Percentiles rank a stretch among this genome's conserved stretches.
Conservation (phyloP, 2,888 invertebrate species). For the Diogma glabrata region DNA sequence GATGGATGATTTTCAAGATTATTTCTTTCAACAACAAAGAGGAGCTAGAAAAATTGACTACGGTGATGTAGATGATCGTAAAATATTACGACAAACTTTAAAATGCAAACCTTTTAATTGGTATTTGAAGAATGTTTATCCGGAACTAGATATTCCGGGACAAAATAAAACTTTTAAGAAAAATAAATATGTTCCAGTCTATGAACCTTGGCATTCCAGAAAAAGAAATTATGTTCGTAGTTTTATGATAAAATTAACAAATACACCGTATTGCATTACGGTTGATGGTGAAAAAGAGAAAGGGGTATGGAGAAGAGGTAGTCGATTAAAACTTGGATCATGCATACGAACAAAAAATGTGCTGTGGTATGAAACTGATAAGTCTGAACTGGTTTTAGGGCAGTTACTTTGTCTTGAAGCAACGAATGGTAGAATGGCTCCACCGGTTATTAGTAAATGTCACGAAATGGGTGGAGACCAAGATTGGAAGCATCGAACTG, state of each 20-base stretch:
- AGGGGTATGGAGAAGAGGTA: conserved; percentile 53
- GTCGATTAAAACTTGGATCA: conserved; percentile 50
- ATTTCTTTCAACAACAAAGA: conserved; percentile 58
- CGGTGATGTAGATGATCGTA: conserved; percentile 71
- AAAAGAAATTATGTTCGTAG: conserved; percentile 62
- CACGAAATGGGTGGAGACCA: conserved; percentile 86
- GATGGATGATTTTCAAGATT: conserved; percentile 86
- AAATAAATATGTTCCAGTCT: conserved; percentile 46
- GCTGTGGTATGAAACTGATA: conserved; percentile 64
- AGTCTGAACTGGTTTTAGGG: conserved; percentile 70
- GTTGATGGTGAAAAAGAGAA: conserved; percentile 59
- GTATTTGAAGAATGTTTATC: conserved; percentile 93
- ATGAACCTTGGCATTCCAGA: conserved; percentile 74
- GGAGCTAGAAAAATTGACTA: conserved; percentile 47
- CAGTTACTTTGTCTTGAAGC: conserved; percentile 79
- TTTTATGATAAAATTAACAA: conserved; percentile 60
- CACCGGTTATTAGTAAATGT: conserved; percentile 75
- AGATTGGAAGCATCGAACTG: conserved; percentile 76
- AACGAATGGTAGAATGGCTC: conserved; percentile 39
- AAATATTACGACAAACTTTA: conserved; percentile 56
- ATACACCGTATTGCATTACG: conserved; percentile 65
- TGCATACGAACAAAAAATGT: conserved; percentile 63
- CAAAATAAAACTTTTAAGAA: conserved; percentile 40
- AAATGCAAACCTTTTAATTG: conserved; percentile 80
- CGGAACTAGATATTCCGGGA: conserved; percentile 64